These are phyloP conservation scores for Cataglyphis livida DNA, from an alignment of 2,888 invertebrate species.

Conservation along the genomic window DNA sequence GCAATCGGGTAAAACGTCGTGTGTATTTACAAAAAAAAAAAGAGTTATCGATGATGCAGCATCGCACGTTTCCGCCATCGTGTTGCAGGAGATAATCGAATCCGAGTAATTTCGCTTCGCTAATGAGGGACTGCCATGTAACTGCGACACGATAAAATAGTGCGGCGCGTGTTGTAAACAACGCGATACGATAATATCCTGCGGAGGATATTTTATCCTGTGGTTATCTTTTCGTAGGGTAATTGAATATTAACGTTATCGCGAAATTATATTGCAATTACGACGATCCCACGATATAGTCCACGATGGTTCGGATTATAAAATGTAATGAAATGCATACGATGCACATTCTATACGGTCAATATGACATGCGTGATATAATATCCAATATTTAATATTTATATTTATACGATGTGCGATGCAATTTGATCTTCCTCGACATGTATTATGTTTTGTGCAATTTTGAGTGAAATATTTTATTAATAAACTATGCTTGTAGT, in stretches of 20 bases:
- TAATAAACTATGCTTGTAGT: not conserved
- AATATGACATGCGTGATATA: conserved; percentile 3
- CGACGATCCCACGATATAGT: not conserved
- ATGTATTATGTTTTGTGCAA: not conserved
- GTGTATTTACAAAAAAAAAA: conserved; percentile 28
- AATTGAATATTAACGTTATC: conserved; percentile 37
- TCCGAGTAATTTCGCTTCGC: conserved; percentile 26
- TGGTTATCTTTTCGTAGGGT: conserved; percentile 13
- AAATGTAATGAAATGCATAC: conserved; percentile 20
- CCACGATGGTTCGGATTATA: conserved; percentile 18
- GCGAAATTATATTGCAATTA: not conserved
- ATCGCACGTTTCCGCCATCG: not conserved
- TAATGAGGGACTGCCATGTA: conserved; percentile 25
- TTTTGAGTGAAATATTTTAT: not conserved
- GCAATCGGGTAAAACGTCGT: conserved; percentile 50
- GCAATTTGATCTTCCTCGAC: not conserved
- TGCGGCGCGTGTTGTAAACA: conserved; percentile 31
- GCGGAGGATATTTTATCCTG: conserved; percentile 29
- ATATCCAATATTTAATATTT: conserved; percentile 9
- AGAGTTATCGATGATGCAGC: conserved; percentile 13
- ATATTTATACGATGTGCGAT: not conserved
- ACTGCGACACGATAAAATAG: conserved; percentile 15
- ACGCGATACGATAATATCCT: conserved; percentile 31
- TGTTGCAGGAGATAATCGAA: conserved; percentile 36
- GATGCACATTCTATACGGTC: conserved; percentile 6